Evolutionary conservation across 2,113 vertebrate species (phyloP), one percentile per base, ranked within the genome.

Genomic region (Cyanoliseus patagonus): DNA sequence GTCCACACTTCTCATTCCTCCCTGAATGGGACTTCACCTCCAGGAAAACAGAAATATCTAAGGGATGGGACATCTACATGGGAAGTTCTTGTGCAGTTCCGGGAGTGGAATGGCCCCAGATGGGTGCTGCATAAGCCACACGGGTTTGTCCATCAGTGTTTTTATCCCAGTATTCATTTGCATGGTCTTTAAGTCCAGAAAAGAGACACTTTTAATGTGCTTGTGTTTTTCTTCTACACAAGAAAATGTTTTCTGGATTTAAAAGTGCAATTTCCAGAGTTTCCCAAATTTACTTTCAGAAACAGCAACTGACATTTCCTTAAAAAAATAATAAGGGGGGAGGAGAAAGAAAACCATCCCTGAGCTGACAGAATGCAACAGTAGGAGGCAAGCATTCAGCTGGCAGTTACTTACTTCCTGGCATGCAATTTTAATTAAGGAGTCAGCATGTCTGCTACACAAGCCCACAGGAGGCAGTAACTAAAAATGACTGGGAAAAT

Each of bases 361-460:
- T 53, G 41, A 94, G 88, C 95, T 95, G 96, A 97, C 97, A 98
- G 97, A 97, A 98, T 97, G 95, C 89, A 97, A 97, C 96, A 83
- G 64, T 89, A 92, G 95, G 97, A 97, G 95, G 96, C 86, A 96
- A 97, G 95, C 69, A 95, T 97, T 97, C 97, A 97, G 90, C 84
- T 97, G 97, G 94, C 96, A 94, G 94, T 94, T 88, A 67, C 95
- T 96, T 97, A 88, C 97, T 97, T 98, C 97, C 95, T 98, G 97
- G 96, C 95, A 97, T 96, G 94, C 94, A 96, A 94, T 97, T 98
- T 97, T 98, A 98, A 98, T 98, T 98, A 98, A 97, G 84, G 96
- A 98, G 92, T 95, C 97, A 98, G 97, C 97, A 80, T 96, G 97
- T 94, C 95, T 97, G 91, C 93, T 95, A 59, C 86, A 97, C 16